Evolutionary conservation across 1,140 invertebrate genomes (phyloP).

Genomic region (Diachasma alloeum): DNA sequence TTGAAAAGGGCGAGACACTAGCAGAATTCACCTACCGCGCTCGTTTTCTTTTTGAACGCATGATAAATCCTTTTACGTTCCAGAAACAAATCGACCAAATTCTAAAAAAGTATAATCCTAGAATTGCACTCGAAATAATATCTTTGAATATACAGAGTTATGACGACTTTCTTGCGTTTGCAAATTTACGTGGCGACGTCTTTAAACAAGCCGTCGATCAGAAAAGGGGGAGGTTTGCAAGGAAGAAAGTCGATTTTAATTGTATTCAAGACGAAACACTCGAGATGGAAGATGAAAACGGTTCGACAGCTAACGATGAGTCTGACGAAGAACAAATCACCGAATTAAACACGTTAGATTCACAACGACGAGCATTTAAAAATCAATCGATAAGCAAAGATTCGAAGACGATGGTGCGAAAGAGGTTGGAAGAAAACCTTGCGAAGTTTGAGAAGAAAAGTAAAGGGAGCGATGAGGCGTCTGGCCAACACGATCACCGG

Average conservation of each 20-base stretch:
- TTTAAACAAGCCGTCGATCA: background rate
- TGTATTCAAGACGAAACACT: background rate
- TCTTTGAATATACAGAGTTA: no score
- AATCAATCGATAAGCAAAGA: no score
- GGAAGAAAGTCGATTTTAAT: no score
- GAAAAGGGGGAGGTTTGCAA: background rate
- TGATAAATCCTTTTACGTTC: slow-evolving; percentile 16
- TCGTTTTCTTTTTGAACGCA: slow-evolving; percentile 28
- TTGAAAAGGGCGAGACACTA: slow-evolving; percentile 21
- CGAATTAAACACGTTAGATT: background rate
- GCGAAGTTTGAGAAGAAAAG: no score
- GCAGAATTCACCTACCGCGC: slow-evolving; percentile 23
- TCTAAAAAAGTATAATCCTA: background rate
- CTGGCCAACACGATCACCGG: no score
- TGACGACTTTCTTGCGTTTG: background rate
- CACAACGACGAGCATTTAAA: no score
- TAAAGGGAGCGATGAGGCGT: no score
- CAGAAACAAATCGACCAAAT: slow-evolving; percentile 21
- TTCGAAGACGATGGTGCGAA: no score
- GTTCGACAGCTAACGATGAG: background rate
- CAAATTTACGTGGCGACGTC: background rate
- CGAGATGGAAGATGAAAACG: background rate
- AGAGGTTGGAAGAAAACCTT: no score
- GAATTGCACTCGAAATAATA: background rate
- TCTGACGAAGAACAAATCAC: background rate